Evolutionary conservation across 2,113 vertebrate species (phyloP).

Genomic region (Boleophthalmus pectinirostris): DNA sequence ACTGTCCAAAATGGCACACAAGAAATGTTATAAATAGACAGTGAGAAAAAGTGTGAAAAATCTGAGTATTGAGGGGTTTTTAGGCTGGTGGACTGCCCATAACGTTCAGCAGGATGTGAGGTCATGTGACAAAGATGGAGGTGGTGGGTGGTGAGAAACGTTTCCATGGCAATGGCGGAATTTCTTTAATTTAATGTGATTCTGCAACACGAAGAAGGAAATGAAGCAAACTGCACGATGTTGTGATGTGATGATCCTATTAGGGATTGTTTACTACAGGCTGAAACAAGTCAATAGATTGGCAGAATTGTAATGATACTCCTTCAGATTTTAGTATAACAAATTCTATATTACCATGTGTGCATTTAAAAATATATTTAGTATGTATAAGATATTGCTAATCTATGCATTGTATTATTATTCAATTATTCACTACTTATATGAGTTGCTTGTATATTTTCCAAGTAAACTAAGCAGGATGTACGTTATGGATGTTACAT

Average conservation of each 20-base stretch:
- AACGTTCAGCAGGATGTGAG: constrained; percentile 71
- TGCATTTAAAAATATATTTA: too few relatives aligned
- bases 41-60: constrained; percentile 65
- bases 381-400: too few relatives aligned
- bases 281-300: too few relatives aligned
- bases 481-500: too few relatives aligned
- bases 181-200: constrained; percentile 21
- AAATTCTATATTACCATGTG: too few relatives aligned
- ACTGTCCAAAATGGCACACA: constrained; percentile 67
- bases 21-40: constrained; percentile 52
- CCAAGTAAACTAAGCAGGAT: too few relatives aligned
- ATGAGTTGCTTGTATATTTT: too few relatives aligned
- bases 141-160: constrained; percentile 70
- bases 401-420: too few relatives aligned
- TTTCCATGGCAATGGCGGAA: constrained; percentile 64
- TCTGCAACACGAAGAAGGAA: constrained; percentile 1
- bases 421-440: too few relatives aligned
- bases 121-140: constrained; percentile 72
- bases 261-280: not conserved
- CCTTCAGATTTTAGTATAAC: not conserved
- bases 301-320: not conserved
- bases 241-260: not conserved
- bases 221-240: not conserved
- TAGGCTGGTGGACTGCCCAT: constrained; percentile 64
- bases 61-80: constrained; percentile 55